A percentile compares a stretch with the other conserved stretches of the same genome.
These are phyloP conservation scores for Miichthys miiuy DNA, from an alignment of 2,797 vertebrate genomes.

Conservation along the genomic window DNA sequence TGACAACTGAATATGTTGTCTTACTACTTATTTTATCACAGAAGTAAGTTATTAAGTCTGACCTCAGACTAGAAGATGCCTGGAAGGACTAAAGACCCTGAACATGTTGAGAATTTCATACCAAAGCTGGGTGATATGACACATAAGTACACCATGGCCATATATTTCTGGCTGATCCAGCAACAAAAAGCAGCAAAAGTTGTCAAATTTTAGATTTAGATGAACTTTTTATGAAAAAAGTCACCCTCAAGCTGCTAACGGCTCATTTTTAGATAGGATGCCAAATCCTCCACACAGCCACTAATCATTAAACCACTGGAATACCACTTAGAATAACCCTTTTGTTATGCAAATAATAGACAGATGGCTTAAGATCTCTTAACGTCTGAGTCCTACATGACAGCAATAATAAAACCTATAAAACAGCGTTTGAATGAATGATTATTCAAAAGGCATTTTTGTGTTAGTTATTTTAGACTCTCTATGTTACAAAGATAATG, in stretches of 20 bases:
- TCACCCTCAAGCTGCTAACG: neutral
- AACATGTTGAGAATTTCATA: neutral
- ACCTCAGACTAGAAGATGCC: neutral
- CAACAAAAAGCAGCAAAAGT: neutral
- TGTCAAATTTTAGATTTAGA: neutral
- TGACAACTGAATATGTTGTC: slow-evolving; percentile 20
- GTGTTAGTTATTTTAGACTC: neutral
- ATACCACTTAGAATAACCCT: slow-evolving; percentile 40
- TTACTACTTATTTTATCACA: slow-evolving; percentile 31
- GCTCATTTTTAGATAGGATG: slow-evolving; percentile 2
- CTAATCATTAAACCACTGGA: slow-evolving; percentile 47
- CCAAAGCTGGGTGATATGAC: neutral
- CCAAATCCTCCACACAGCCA: slow-evolving; percentile 14
- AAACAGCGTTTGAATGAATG: slow-evolving; percentile 11
- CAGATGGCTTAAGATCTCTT: slow-evolving; percentile 60
- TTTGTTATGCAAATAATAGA: slow-evolving; percentile 50
- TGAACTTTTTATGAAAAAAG: neutral
- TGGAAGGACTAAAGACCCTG: slow-evolving; percentile 1
- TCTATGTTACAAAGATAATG: slow-evolving; percentile 13
- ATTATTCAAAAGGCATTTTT: slow-evolving; percentile 16
- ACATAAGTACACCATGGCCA: neutral
- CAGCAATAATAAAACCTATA: slow-evolving; percentile 39
- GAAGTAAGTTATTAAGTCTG: slow-evolving; percentile 4
- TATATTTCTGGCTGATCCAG: neutral
- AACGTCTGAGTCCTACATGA: slow-evolving; percentile 33